Percentiles rank a stretch among this genome's conserved stretches.
Conservation (phyloP, 2,113 vertebrate genomes). For the Calidris pygmaea region DNA sequence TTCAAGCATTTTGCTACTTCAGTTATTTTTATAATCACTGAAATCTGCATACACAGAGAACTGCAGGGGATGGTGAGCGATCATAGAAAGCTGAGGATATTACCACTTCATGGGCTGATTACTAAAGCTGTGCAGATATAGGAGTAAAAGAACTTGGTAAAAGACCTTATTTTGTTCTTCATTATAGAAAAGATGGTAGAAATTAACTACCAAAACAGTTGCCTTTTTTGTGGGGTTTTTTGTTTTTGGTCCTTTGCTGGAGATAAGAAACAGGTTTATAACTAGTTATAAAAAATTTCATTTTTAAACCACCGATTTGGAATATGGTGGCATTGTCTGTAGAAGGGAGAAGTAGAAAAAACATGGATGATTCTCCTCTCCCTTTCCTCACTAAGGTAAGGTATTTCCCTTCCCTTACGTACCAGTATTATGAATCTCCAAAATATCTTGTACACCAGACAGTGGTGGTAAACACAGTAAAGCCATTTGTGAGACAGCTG, state of each 20-base stretch:
- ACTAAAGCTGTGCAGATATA: background rate
- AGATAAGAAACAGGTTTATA: background rate
- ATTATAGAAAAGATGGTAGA: background rate
- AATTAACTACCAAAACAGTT: background rate
- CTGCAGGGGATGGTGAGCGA: background rate
- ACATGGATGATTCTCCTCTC: background rate
- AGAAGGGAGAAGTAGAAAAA: background rate
- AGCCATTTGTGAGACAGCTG: background rate
- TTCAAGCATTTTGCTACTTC: background rate
- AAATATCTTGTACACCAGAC: background rate
- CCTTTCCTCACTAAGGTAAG: background rate
- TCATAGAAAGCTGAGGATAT: background rate
- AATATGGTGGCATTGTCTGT: background rate
- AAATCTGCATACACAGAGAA: background rate
- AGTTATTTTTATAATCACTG: background rate
- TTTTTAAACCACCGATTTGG: background rate
- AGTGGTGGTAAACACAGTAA: background rate
- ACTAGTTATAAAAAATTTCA: background rate
- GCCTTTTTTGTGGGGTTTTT: background rate
- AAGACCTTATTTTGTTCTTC: background rate
- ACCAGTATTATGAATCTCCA: accelerated
- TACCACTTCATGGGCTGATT: background rate
- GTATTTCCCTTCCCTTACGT: background rate
- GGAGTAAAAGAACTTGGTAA: background rate
- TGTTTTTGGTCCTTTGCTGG: background rate